These are phyloP conservation scores for Tetropium fuscum DNA, from an alignment of 2,888 invertebrate species.

Conservation along the genomic window DNA sequence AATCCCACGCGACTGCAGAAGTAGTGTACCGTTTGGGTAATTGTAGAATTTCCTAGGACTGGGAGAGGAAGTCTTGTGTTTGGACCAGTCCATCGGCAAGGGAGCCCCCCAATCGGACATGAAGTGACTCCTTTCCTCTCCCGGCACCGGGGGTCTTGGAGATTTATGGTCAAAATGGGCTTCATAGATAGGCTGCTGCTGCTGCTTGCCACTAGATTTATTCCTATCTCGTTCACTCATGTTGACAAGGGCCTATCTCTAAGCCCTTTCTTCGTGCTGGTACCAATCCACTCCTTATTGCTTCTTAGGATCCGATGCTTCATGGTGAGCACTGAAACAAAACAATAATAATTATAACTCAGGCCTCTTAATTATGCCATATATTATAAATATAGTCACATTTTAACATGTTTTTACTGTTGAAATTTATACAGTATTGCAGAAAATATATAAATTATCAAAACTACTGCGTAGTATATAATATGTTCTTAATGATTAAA, in stretches of 20 bases:
- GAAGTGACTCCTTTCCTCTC: conserved; percentile 72
- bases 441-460: too few relatives aligned
- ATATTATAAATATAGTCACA: background rate
- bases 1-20: background rate
- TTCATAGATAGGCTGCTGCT: conserved; percentile 55
- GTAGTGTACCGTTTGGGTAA: conserved; percentile 48
- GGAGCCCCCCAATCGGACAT: conserved; percentile 57
- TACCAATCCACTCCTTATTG: conserved; percentile 39
- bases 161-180: conserved; percentile 71
- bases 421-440: too few relatives aligned
- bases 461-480: too few relatives aligned
- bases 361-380: background rate
- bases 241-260: conserved; percentile 49
- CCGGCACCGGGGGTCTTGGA: conserved; percentile 88
- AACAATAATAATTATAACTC: conserved; percentile 10
- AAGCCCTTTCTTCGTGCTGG: conserved; percentile 43
- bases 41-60: conserved; percentile 48
- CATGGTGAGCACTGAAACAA: conserved; percentile 59
- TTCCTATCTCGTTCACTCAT: conserved; percentile 56
- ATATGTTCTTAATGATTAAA: too few relatives aligned
- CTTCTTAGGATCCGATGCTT: conserved; percentile 46
- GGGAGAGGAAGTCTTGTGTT: conserved; percentile 56
- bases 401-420: too few relatives aligned
- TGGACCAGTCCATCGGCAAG: conserved; percentile 50
- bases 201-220: conserved; percentile 34